These are phyloP conservation scores for Pseudotriccus pelzelni DNA, from an alignment of 2,797 vertebrate genomes.

Conservation along the genomic window DNA sequence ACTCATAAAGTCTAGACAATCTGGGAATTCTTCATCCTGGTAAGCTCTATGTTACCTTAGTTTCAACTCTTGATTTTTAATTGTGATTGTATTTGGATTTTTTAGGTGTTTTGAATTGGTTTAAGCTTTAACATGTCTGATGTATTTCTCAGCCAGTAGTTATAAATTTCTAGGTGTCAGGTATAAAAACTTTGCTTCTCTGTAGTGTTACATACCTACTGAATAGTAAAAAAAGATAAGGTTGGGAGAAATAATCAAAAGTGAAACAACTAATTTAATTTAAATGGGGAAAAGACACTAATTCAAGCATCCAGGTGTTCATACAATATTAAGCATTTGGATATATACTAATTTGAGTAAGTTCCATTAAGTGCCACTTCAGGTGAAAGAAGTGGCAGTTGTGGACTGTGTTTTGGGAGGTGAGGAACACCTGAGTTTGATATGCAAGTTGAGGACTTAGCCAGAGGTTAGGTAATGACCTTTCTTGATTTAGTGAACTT, in stretches of 20 bases:
- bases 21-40: not conserved
- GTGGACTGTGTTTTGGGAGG: rapidly evolving
- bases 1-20: not conserved
- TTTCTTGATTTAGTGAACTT: not conserved
- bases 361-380: not conserved
- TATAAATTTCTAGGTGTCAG: not conserved
- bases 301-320: not conserved
- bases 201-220: not conserved
- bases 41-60: not conserved
- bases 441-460: rapidly evolving
- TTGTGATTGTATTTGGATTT: not conserved
- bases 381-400: not conserved
- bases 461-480: not conserved
- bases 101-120: not conserved
- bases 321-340: not conserved
- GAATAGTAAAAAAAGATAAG: not conserved
- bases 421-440: not conserved
- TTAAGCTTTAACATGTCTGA: not conserved
- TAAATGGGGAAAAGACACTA: not conserved
- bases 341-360: not conserved
- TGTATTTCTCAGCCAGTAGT: not conserved
- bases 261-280: not conserved
- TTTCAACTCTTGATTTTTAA: not conserved
- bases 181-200: not conserved
- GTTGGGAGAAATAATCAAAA: not conserved